Evolutionary conservation across 2,888 invertebrate genomes (phyloP), one percentile per base, ranked within the genome.

Genomic region (Drosophila barbarae): DNA sequence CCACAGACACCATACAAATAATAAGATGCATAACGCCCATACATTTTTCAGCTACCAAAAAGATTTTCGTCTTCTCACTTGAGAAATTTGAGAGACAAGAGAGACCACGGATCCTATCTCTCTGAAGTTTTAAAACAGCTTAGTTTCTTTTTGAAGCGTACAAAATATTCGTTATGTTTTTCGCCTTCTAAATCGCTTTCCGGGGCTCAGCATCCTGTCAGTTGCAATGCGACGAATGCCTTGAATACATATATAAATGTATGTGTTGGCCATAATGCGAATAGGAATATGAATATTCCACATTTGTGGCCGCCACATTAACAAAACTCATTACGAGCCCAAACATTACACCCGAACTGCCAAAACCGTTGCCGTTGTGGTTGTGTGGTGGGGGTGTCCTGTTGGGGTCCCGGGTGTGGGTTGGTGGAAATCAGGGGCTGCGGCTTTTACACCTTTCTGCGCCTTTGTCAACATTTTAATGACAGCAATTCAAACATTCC

Each of bases 391-490:
- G n/a, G 42, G n/a, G 13, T 4, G 2, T 13, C 13, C 2, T 3
- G 4, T 4, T 13, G 13, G 41, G 13, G 41, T n/a, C 8, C 15
- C 15, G 36, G n/a, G 10, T 15, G 26, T 26, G 26, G 26, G 23
- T 13, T 5, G 9, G 35, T 32, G 36, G 36, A 39, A 41, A 61
- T 30, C 38, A 55, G 36, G 41, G 34, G 36, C 58, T 74, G 73
- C 57, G 83, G 71, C 35, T 76, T 75, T 84, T 85, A 84, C 84
- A 84, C 84, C 82, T 83, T 76, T 72, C 66, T 56, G 78, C 77
- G 79, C 85, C 77, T 81, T 77, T 86, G 77, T 80, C 83, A 84
- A 78, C 83, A 78, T 84, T 84, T 84, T 79, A 84, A 84, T 83
- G 83, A 75, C 83, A 76, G 84, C 84, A 76, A 85, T 83, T 83